These are phyloP conservation scores for Archocentrus centrarchus DNA, from an alignment of 2,113 vertebrate genomes.

Conservation along the genomic window DNA sequence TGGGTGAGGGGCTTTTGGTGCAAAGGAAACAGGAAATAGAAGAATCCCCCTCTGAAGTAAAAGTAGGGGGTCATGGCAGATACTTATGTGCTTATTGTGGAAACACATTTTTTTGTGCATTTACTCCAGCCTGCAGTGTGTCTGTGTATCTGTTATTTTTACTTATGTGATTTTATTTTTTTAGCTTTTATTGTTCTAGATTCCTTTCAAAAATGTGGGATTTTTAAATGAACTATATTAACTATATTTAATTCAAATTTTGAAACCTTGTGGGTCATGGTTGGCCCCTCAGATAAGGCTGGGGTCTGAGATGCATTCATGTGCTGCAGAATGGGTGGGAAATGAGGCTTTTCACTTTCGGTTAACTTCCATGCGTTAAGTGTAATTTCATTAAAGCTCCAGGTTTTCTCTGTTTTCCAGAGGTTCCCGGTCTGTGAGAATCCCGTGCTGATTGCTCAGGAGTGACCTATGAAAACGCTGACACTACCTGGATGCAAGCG, in stretches of 20 bases:
- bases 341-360: background rate
- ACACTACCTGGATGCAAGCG: conserved; percentile 72
- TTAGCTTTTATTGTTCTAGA: background rate
- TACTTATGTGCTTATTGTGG: no score
- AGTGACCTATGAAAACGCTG: conserved; percentile 85
- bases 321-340: background rate
- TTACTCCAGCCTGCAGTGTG: background rate
- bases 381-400: background rate
- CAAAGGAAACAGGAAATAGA: no score
- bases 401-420: conserved; percentile 68
- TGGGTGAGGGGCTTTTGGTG: no score
- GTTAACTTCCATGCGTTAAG: background rate
- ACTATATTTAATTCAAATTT: rapidly evolving
- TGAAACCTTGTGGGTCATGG: background rate
- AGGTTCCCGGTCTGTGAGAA: conserved; percentile 74
- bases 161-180: no score
- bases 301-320: background rate
- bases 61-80: no score
- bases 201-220: background rate
- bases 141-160: no score
- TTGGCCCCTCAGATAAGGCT: background rate
- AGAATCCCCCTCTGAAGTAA: no score
- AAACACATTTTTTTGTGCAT: background rate
- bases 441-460: conserved; percentile 87
- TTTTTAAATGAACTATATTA: background rate